A percentile compares a stretch with the other conserved stretches of the same genome.
phyloP scores from a whole-genome alignment of 2,113 vertebrate genomes.

The Centropristis striata region DNA sequence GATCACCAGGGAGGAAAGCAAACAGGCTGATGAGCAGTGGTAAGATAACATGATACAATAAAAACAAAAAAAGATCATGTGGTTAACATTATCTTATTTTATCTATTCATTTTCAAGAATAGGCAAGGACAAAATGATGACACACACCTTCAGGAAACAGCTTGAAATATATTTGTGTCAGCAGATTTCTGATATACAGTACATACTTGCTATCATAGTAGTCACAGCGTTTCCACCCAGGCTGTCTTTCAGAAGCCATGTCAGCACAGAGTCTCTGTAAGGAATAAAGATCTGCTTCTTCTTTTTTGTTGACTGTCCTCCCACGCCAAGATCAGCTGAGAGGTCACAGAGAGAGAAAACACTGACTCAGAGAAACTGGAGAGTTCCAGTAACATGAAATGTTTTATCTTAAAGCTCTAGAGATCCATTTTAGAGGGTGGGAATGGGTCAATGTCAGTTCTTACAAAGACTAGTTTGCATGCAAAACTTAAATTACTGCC shows the following conservation, averaged over 20 bases:
- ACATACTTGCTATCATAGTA: slow-evolving; percentile 95
- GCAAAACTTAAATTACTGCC: not conserved
- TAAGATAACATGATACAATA: not conserved
- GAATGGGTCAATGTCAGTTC: not conserved
- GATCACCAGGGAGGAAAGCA: slow-evolving; percentile 57
- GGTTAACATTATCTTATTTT: not conserved
- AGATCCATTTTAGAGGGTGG: not conserved
- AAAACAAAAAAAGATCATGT: not conserved
- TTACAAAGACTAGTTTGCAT: not conserved
- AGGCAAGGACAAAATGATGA: not conserved
- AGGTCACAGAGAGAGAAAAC: slow-evolving; percentile 33
- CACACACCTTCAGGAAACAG: not conserved
- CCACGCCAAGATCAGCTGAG: slow-evolving; percentile 92
- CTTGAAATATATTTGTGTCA: not conserved
- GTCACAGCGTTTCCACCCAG: slow-evolving; percentile 98
- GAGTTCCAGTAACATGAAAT: not conserved
- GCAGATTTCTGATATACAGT: not conserved
- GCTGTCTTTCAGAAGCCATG: slow-evolving; percentile 98
- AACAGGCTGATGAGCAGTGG: not conserved
- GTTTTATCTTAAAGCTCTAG: not conserved
- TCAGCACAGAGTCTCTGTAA: slow-evolving; percentile 97
- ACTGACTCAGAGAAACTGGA: slow-evolving; percentile 8
- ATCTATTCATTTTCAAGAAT: not conserved
- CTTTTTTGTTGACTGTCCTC: slow-evolving; percentile 82
- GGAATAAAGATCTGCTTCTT: slow-evolving; percentile 96